Evolutionary conservation across 2,113 vertebrate genomes (phyloP).

Genomic region (Scalopus aquaticus): DNA sequence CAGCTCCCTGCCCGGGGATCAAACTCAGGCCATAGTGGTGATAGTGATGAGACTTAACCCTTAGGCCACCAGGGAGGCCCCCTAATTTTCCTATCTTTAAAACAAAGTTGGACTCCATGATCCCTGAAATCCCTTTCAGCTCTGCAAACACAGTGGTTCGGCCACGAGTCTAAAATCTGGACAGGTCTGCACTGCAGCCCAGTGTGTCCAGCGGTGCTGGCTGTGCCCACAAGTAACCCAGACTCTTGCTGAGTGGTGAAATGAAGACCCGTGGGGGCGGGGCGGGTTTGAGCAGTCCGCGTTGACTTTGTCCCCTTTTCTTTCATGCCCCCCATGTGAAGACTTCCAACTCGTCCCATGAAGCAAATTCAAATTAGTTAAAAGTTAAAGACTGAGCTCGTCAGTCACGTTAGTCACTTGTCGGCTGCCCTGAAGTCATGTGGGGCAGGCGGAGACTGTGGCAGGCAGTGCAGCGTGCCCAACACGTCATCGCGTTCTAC

Average conservation of each 20-base stretch:
- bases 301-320: neutral
- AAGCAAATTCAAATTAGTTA: neutral
- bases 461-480: accelerated
- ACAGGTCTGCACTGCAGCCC: neutral
- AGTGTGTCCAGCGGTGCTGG: neutral
- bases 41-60: too few species aligned
- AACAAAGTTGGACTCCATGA: neutral
- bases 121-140: neutral
- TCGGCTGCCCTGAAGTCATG: neutral
- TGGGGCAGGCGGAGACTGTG: accelerated
- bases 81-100: neutral
- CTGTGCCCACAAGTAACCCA: accelerated
- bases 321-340: neutral
- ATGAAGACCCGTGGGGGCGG: neutral
- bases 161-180: neutral
- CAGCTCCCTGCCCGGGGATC: neutral
- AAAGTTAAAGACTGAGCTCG: neutral
- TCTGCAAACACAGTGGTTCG: neutral
- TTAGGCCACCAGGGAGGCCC: neutral
- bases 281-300: neutral
- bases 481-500: accelerated
- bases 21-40: neutral
- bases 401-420: neutral
- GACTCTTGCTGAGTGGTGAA: neutral
- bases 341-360: neutral